Conservation (phyloP, 2,113 vertebrate genomes). For the Turdus rufiventris region DNA sequence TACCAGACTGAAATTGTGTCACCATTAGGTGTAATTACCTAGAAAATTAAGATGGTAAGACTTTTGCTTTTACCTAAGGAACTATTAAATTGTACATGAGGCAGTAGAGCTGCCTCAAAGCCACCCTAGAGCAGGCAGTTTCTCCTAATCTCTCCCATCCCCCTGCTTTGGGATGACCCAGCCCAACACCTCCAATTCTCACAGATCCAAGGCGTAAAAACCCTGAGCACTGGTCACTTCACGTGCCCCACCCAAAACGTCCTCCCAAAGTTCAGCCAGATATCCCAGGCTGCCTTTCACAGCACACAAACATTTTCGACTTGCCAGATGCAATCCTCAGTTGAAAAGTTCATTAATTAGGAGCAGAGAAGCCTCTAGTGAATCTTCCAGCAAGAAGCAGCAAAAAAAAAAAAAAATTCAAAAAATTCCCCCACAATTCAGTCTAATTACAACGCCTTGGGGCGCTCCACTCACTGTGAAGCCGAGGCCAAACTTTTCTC, state of each 20-base stretch:
- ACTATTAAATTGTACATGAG: background rate
- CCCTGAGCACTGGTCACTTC: rapidly evolving
- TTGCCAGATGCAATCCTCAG: background rate
- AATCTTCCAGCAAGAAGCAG: background rate
- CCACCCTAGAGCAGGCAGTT: background rate
- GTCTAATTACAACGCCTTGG: background rate
- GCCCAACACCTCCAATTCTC: background rate
- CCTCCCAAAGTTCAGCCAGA: background rate
- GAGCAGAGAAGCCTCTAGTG: conserved; percentile 17
- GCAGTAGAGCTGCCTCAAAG: background rate
- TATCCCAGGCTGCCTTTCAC: background rate
- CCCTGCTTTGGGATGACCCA: background rate
- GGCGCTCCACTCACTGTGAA: background rate
- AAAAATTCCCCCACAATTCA: background rate
- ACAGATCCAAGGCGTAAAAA: background rate
- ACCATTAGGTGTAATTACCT: background rate
- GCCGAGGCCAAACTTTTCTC: background rate
- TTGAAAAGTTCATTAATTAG: conserved; percentile 4
- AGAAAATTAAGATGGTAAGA: background rate
- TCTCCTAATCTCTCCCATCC: background rate
- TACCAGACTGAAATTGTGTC: background rate
- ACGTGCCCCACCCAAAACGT: rapidly evolving
- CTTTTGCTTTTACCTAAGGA: background rate
- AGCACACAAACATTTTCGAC: background rate
- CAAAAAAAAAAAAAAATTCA: background rate